Percentiles rank a stretch among this genome's conserved stretches.
phyloP scores from a whole-genome alignment of 2,888 invertebrate species.

The Thymelicus lineola region DNA sequence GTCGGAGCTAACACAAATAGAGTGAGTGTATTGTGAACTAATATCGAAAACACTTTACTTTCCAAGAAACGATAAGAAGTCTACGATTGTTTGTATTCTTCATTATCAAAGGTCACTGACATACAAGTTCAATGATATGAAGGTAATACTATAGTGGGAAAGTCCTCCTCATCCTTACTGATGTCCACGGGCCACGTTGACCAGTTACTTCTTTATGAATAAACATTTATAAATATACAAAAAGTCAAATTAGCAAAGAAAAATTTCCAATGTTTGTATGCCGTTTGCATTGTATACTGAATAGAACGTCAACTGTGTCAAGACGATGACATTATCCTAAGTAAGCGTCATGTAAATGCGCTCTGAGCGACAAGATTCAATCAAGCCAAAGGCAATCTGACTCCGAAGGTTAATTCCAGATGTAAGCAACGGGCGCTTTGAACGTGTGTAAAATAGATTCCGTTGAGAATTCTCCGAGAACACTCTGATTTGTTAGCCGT shows the following conservation, averaged over 20 bases:
- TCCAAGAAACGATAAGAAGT: conserved; percentile 49
- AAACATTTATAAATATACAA: too few relatives aligned
- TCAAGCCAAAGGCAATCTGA: conserved; percentile 18
- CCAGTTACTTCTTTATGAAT: too few relatives aligned
- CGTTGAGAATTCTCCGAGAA: conserved; percentile 39
- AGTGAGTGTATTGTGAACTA: conserved; percentile 9
- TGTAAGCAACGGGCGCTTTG: conserved; percentile 31
- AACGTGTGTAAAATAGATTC: conserved; percentile 39
- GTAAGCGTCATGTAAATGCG: conserved; percentile 32
- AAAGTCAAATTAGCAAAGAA: too few relatives aligned
- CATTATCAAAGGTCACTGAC: conserved; percentile 51
- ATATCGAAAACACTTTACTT: conserved; percentile 43
- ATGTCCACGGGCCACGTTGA: too few relatives aligned
- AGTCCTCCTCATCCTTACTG: too few relatives aligned
- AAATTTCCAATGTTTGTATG: background rate
- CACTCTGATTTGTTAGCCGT: conserved; percentile 43
- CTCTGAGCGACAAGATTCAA: conserved; percentile 20
- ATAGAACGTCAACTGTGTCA: conserved; percentile 1
- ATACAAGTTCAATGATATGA: conserved; percentile 46
- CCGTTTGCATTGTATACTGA: conserved; percentile 21
- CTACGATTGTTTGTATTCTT: conserved; percentile 39
- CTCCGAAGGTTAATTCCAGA: conserved; percentile 30
- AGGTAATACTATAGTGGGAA: background rate
- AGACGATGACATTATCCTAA: conserved; percentile 21
- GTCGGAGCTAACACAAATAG: background rate